phyloP scores from a whole-genome alignment of 2,797 vertebrate species.

The Leontopithecus rosalia region DNA sequence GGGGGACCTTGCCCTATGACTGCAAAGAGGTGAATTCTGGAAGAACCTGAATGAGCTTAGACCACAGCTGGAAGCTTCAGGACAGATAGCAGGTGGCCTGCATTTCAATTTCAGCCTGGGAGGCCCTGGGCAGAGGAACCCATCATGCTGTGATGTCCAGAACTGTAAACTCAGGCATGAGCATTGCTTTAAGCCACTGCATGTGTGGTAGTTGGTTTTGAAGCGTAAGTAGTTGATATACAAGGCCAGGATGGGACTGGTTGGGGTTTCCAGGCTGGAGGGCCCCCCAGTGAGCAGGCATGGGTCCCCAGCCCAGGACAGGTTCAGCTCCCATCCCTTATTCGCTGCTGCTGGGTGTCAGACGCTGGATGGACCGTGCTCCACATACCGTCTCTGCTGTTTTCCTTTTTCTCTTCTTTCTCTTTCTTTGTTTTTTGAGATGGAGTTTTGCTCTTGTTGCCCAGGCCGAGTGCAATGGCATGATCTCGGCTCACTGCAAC shows the following conservation, averaged over 20 bases:
- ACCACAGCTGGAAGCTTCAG: rapidly evolving
- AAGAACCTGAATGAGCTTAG: neutral
- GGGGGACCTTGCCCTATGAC: no score
- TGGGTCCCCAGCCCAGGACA: neutral
- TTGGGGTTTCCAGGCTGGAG: neutral
- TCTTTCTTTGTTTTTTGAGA: no score
- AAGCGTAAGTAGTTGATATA: neutral
- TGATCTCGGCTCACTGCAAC: no score
- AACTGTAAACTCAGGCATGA: no score
- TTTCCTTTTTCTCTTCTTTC: neutral
- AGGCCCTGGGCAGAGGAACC: neutral
- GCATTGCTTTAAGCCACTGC: neutral
- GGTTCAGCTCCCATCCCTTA: neutral
- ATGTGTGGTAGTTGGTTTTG: rapidly evolving
- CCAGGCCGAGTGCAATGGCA: no score
- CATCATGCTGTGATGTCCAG: neutral
- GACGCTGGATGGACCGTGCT: neutral
- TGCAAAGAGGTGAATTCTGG: neutral
- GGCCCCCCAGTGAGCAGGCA: rapidly evolving
- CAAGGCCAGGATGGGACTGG: neutral
- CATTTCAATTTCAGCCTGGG: neutral
- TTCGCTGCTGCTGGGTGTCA: rapidly evolving
- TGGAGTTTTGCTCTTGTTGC: no score
- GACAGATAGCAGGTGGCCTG: neutral
- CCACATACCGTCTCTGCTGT: rapidly evolving